Percentiles rank a stretch among this genome's conserved stretches.
Conservation (phyloP, 2,113 vertebrate species). For the Oncorhynchus keta region DNA sequence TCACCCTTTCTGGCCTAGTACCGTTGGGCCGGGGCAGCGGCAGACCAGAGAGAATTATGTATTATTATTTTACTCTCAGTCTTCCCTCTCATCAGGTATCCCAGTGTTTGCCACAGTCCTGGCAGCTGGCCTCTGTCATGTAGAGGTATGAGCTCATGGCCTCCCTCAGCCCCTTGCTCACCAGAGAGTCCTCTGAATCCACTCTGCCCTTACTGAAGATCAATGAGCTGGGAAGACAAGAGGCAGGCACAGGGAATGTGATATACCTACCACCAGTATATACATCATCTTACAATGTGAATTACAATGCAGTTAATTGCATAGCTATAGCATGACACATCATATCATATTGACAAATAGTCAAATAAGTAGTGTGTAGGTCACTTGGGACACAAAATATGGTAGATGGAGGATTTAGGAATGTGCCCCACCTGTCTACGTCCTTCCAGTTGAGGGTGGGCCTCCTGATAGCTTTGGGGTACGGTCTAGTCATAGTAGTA, state of each 20-base stretch:
- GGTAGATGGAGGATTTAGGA: not conserved
- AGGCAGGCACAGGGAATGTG: not conserved
- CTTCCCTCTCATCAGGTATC: slow-evolving; percentile 35
- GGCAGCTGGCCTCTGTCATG: slow-evolving; percentile 55
- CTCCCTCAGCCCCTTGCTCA: slow-evolving; percentile 84
- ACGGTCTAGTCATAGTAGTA: slow-evolving; percentile 19
- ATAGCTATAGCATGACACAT: not conserved
- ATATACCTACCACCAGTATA: not conserved
- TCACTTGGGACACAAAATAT: not conserved
- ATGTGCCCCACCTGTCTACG: slow-evolving; percentile 75
- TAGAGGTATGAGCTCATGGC: slow-evolving; percentile 84
- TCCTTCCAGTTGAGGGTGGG: slow-evolving; percentile 78
- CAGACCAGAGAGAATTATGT: not conserved
- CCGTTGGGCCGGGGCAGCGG: not conserved
- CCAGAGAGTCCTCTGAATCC: slow-evolving; percentile 57
- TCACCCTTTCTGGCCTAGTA: no score
- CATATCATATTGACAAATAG: not conserved
- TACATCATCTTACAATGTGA: not conserved
- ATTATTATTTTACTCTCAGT: not conserved
- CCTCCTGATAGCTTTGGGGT: slow-evolving; percentile 57
- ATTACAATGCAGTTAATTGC: not conserved
- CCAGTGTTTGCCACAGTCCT: slow-evolving; percentile 44
- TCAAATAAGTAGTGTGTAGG: not conserved
- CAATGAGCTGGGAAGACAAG: slow-evolving; percentile 64
- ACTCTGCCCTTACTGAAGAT: slow-evolving; percentile 60